phyloP scores from a whole-genome alignment of 2,113 vertebrate genomes.

The Rhipidura dahli region DNA sequence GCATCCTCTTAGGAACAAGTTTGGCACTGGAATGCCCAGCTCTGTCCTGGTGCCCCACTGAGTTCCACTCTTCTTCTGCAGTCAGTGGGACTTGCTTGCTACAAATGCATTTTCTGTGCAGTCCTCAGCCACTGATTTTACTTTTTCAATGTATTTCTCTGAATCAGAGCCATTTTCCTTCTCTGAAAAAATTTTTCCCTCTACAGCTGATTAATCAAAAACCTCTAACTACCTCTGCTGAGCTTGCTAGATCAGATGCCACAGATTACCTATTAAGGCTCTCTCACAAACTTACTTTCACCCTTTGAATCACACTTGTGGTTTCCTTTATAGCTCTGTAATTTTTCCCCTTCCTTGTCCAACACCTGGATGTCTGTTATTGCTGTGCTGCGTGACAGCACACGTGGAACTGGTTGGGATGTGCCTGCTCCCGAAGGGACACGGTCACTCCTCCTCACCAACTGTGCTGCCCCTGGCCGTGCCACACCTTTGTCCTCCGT shows the following conservation, averaged over 20 bases:
- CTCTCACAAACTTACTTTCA: not conserved
- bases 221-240: not conserved
- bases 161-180: not conserved
- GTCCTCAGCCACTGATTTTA: too few species aligned
- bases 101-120: not conserved
- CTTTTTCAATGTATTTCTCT: not conserved
- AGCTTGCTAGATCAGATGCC: not conserved
- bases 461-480: fast-evolving
- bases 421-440: not conserved
- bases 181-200: not conserved
- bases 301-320: not conserved
- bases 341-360: not conserved
- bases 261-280: not conserved
- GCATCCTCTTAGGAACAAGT: fast-evolving
- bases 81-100: too few species aligned
- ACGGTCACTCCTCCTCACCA: fast-evolving
- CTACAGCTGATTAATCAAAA: not conserved
- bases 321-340: not conserved
- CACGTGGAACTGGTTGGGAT: fast-evolving
- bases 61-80: fast-evolving
- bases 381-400: not conserved
- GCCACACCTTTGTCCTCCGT: not conserved
- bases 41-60: not conserved
- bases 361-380: fast-evolving
- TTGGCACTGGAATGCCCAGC: not conserved